Evolutionary conservation across 2,888 invertebrate genomes (phyloP), one percentile per base, ranked within the genome.

Genomic region (Cryptus viduatorius): DNA sequence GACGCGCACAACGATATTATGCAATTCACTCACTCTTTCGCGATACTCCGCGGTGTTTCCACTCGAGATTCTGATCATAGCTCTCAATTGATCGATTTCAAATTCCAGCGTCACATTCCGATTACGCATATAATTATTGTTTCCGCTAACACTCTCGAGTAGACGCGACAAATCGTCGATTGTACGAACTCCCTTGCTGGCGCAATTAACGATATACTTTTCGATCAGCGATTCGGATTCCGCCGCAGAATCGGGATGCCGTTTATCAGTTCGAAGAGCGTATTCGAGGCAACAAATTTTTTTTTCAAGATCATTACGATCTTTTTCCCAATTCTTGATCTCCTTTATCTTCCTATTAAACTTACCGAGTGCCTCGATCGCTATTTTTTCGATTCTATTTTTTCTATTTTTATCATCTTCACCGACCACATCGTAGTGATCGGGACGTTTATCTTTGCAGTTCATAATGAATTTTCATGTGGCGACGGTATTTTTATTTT

Each of bases 111-210:
- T 69, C 16, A 77, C 81, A 59, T 90, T 89, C 19, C 29, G 85
- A 24, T 82, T n/a, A 14, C 73, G 86, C 4, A 84, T 87, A 0
- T 64, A 67, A n/a, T 86, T 77, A 8, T 89, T 46, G 3, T 76
- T 78, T n/a, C 86, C 86, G 53, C 83, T 87, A 16, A 82, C 69
- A 42, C 71, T 89, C 24, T 88, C 85, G 5, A 90, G 82, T 53
- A 90, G 88, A 42, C 87, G 82, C 16, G 89, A 89, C 29, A 91
- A 72, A 64, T 86, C 80, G 19, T 86, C 85, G 3, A 91, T 83
- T 7, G 88, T 88, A 12, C 85, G 85, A 31, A 89, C 86, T 29
- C 88, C 82, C 61, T 86, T 89, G 65, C 82, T 79, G 5, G 87
- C 79, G 37, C 86, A 78, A 31, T 86, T 79, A 46, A 85, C 83